These are phyloP conservation scores for Aleiodes sp. DNA, from an alignment of 1,140 invertebrate species.

Conservation along the genomic window DNA sequence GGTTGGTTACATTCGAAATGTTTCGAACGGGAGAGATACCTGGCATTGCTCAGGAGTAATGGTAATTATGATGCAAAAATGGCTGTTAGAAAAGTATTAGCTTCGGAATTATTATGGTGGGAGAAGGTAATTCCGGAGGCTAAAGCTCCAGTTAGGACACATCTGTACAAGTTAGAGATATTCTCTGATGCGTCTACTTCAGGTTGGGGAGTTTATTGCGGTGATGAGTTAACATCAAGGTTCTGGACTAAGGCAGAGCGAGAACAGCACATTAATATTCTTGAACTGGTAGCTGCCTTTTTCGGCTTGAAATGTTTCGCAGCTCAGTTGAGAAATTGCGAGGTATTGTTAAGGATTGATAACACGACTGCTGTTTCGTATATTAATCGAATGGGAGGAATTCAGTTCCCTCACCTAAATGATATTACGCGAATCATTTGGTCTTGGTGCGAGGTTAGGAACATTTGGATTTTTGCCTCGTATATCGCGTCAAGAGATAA, in stretches of 20 bases:
- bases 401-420: conserved; percentile 14
- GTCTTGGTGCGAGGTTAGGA: conserved; percentile 37
- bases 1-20: conserved; percentile 40
- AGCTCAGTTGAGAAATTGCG: not conserved
- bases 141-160: not conserved
- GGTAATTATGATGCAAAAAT: conserved; percentile 34
- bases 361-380: conserved; percentile 36
- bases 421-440: conserved; percentile 28
- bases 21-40: conserved; percentile 37
- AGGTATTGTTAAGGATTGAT: conserved; percentile 35
- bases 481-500: conserved; percentile 33
- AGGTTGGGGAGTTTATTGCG: conserved; percentile 44
- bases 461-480: conserved; percentile 31
- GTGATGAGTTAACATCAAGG: conserved; percentile 17
- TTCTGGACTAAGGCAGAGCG: conserved; percentile 29
- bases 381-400: conserved; percentile 35
- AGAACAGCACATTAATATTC: conserved; percentile 31
- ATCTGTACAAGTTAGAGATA: conserved; percentile 35
- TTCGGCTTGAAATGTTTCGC: conserved; percentile 33
- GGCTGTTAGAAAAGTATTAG: not conserved
- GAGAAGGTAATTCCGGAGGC: not conserved
- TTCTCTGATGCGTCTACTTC: conserved; percentile 46
- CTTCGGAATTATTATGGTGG: conserved; percentile 30
- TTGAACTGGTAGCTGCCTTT: conserved; percentile 31
- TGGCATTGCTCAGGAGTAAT: conserved; percentile 25